Percentiles rank a stretch among this genome's conserved stretches.
Conservation (phyloP, 2,113 vertebrate species). For the Lepus europaeus region DNA sequence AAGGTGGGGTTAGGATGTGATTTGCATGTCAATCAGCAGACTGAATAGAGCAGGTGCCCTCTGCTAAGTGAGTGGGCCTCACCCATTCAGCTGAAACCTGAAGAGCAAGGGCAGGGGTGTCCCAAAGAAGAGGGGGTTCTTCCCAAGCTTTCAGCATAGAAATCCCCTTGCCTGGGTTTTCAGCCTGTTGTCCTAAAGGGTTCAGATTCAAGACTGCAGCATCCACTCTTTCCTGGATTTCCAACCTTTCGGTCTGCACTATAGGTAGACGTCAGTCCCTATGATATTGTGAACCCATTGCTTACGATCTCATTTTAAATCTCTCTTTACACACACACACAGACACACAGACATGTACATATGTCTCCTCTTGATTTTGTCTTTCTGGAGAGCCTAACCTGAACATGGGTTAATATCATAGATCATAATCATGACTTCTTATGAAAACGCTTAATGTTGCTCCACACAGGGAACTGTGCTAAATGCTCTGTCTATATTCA, state of each 20-base stretch:
- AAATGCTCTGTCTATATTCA: background rate
- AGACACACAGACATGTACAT: too few species aligned
- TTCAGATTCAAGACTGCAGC: background rate
- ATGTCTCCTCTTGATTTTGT: background rate
- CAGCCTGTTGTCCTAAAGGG: background rate
- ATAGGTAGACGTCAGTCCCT: too few species aligned
- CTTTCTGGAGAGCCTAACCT: background rate
- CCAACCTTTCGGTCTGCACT: background rate
- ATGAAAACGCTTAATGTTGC: background rate
- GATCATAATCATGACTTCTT: background rate
- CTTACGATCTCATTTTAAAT: background rate
- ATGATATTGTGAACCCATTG: background rate
- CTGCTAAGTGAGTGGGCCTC: background rate
- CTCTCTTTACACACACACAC: background rate
- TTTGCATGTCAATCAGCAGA: background rate
- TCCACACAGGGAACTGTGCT: background rate
- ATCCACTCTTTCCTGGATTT: background rate
- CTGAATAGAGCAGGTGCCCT: background rate
- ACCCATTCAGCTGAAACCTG: background rate
- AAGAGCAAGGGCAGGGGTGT: background rate
- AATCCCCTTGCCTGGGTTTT: background rate
- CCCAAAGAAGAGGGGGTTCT: background rate
- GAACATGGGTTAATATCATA: background rate
- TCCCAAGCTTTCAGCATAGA: background rate
- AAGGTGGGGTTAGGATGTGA: background rate